These are phyloP conservation scores for Vireo altiloquus DNA, from an alignment of 2,113 vertebrate species.

Conservation along the genomic window DNA sequence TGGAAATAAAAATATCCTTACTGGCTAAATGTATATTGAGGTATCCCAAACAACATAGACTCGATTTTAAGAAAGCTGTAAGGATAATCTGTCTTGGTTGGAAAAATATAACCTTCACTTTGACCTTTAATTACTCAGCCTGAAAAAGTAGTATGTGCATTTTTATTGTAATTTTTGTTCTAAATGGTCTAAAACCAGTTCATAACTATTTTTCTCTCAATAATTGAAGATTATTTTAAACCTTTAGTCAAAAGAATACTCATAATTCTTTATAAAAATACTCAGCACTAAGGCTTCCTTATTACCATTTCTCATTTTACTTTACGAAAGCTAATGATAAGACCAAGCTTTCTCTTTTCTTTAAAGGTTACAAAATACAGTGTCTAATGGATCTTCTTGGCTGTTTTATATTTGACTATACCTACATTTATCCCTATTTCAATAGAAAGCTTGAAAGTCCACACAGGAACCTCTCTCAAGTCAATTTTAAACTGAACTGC, in stretches of 20 bases:
- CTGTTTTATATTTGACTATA: not conserved
- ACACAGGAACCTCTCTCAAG: not conserved
- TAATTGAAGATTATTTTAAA: not conserved
- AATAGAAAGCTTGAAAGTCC: not conserved
- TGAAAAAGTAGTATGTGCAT: not conserved
- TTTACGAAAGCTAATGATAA: not conserved
- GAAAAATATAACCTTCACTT: not conserved
- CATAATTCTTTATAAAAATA: not conserved
- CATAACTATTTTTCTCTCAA: not conserved
- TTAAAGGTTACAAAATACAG: not conserved
- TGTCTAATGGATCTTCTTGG: not conserved
- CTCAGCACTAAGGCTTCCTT: not conserved
- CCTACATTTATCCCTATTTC: not conserved
- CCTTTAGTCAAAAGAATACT: not conserved
- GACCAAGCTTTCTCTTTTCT: not conserved
- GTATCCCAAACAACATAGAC: not conserved
- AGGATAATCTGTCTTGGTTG: fast-evolving
- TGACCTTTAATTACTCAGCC: not conserved
- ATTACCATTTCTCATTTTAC: not conserved
- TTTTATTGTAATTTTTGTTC: not conserved
- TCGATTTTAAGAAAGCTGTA: not conserved
- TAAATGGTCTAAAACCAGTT: not conserved
- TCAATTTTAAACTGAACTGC: not conserved
- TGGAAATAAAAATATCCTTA: not conserved
- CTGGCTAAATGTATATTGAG: not conserved